phyloP scores from a whole-genome alignment of 2,113 vertebrate genomes.

The Alethe diademata region DNA sequence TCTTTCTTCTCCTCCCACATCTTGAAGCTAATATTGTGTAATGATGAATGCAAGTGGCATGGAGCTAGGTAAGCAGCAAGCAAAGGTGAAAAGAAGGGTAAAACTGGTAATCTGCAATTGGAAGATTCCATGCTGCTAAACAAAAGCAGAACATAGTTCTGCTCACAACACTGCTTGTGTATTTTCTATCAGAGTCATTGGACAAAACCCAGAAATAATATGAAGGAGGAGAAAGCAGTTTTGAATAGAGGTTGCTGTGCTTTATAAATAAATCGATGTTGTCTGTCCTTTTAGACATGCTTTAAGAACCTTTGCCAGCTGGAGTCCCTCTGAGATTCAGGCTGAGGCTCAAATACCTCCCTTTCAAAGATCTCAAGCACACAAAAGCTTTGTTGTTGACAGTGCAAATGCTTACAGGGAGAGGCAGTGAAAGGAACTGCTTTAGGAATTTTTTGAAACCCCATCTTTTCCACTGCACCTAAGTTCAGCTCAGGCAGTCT shows the following conservation, averaged over 20 bases:
- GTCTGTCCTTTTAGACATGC: background rate
- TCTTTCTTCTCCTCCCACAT: background rate
- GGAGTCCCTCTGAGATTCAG: background rate
- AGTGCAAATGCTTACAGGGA: background rate
- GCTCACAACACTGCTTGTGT: background rate
- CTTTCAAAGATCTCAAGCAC: background rate
- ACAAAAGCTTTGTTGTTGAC: background rate
- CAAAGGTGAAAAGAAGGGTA: background rate
- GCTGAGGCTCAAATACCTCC: background rate
- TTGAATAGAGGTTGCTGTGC: background rate
- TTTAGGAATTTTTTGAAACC: background rate
- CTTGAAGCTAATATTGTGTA: background rate
- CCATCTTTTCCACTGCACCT: background rate
- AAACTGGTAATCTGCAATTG: background rate
- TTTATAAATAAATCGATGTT: background rate
- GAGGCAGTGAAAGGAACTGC: background rate
- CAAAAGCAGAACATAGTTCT: background rate
- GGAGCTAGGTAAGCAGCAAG: background rate
- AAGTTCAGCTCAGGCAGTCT: background rate
- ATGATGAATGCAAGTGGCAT: background rate
- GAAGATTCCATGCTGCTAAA: background rate
- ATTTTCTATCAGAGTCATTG: background rate
- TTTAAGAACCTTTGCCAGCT: background rate
- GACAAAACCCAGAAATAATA: background rate
- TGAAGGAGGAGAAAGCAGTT: background rate